Conservation (phyloP, 2,113 vertebrate species). For the Cairina moschata region DNA sequence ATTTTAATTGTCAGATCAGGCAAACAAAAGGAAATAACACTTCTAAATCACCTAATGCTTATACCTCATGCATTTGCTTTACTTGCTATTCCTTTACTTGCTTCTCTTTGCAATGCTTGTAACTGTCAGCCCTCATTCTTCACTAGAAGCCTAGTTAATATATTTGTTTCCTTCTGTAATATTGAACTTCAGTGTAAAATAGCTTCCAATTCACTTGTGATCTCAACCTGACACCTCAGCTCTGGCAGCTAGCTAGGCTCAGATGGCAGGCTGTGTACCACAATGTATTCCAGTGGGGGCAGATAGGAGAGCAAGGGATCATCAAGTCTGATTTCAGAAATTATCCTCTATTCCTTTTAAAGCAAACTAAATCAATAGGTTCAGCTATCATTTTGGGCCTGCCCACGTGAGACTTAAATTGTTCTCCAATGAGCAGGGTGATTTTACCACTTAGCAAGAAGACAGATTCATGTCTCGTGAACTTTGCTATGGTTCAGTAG, state of each 20-base stretch:
- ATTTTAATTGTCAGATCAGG: background rate
- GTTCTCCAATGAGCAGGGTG: background rate
- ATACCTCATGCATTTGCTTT: background rate
- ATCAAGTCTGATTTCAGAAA: background rate
- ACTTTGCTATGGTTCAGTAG: background rate
- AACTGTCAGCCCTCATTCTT: background rate
- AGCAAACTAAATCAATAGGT: background rate
- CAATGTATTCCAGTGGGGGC: rapidly evolving
- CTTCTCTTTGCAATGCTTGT: background rate
- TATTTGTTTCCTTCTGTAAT: background rate
- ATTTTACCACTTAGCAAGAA: background rate
- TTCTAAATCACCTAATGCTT: background rate
- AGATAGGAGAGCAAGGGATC: background rate
- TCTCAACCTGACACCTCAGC: background rate
- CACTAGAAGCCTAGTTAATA: background rate
- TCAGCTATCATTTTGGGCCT: background rate
- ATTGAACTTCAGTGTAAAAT: background rate
- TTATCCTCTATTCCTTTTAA: background rate
- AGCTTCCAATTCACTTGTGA: background rate
- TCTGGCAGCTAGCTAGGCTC: background rate
- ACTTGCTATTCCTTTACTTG: background rate
- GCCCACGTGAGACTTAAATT: background rate
- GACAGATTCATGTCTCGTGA: background rate
- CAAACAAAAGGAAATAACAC: background rate
- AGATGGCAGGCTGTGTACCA: background rate